These are phyloP conservation scores for Periophthalmodon schlosseri DNA, from an alignment of 2,113 vertebrate species.

Conservation along the genomic window DNA sequence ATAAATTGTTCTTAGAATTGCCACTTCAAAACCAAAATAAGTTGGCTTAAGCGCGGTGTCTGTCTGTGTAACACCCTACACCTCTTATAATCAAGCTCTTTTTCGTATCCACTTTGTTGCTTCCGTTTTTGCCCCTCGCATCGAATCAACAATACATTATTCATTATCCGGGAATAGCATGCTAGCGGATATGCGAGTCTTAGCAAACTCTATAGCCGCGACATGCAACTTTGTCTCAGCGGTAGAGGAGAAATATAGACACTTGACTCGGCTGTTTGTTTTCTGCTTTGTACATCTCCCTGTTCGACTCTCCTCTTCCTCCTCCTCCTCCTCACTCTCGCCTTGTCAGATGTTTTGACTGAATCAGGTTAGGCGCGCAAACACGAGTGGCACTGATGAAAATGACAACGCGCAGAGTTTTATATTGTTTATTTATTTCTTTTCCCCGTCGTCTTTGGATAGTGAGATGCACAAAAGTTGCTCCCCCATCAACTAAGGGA, in stretches of 20 bases:
- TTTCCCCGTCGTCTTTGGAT: slow-evolving; percentile 39
- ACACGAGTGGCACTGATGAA: slow-evolving; percentile 60
- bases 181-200: not conserved
- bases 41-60: not conserved
- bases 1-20: too few relatives aligned
- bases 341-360: slow-evolving; percentile 77
- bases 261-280: slow-evolving; percentile 46
- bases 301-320: slow-evolving; percentile 47
- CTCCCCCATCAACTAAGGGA: slow-evolving; percentile 32
- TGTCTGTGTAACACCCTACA: not conserved
- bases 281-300: slow-evolving; percentile 43
- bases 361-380: slow-evolving; percentile 78
- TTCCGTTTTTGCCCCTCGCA: not conserved
- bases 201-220: not conserved
- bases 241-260: slow-evolving; percentile 40
- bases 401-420: slow-evolving; percentile 65
- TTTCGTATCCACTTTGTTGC: not conserved
- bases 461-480: slow-evolving; percentile 55
- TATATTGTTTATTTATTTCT: not conserved
- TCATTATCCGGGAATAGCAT: slow-evolving; percentile 10
- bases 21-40: not conserved
- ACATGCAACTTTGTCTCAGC: slow-evolving; percentile 23
- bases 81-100: not conserved
- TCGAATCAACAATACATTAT: slow-evolving; percentile 12
- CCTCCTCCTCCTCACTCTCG: slow-evolving; percentile 64